These are phyloP conservation scores for Ophion obscuratus DNA, from an alignment of 2,888 invertebrate species.

Conservation along the genomic window DNA sequence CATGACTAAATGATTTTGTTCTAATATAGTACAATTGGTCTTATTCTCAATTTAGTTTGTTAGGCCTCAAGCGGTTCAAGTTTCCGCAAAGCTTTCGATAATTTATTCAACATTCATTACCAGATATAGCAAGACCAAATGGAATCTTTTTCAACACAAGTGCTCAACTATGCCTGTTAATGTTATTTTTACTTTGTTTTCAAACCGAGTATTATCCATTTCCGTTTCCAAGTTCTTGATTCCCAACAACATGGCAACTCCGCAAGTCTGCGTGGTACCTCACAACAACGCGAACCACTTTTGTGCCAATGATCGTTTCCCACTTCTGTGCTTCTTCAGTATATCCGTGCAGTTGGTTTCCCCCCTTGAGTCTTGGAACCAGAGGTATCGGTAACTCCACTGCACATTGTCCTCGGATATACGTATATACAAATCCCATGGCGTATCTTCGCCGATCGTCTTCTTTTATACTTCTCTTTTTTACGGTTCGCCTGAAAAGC, in stretches of 20 bases:
- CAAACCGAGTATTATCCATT: background rate
- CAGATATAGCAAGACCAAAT: background rate
- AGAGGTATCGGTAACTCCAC: constrained; percentile 39
- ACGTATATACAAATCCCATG: constrained; percentile 5
- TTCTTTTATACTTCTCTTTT: constrained; percentile 69
- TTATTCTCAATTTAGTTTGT: no score
- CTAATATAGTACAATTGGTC: no score
- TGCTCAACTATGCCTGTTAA: no score
- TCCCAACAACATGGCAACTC: constrained; percentile 38
- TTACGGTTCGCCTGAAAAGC: constrained; percentile 75
- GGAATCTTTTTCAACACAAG: background rate
- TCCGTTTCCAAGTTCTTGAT: constrained; percentile 21
- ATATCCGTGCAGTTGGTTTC: constrained; percentile 38
- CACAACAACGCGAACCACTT: constrained; percentile 39
- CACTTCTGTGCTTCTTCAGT: constrained; percentile 50
- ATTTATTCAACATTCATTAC: no score
- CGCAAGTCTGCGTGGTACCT: constrained; percentile 26
- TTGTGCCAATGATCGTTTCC: constrained; percentile 44
- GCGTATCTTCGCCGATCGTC: constrained; percentile 41
- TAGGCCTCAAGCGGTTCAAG: no score
- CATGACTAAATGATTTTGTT: no score
- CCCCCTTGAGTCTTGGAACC: constrained; percentile 30
- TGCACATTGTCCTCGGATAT: constrained; percentile 5
- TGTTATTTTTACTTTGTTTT: background rate
- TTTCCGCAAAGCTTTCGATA: no score